Base-by-base conservation (phyloP, 1,140 invertebrate genomes). In the Harlomillsia oculata region DNA sequence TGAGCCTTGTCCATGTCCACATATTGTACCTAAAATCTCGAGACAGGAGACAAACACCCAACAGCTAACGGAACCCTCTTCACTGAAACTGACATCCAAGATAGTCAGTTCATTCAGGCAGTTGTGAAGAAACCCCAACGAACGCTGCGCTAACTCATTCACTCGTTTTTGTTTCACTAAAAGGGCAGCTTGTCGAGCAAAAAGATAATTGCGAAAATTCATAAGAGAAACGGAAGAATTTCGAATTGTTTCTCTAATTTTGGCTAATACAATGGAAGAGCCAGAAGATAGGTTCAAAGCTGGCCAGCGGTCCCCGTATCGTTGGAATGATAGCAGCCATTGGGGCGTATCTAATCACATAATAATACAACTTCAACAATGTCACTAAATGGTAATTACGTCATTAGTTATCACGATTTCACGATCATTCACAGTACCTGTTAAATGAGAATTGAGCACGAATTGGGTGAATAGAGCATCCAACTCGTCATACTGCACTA, bases 381-480 rank as follows among this genome's bases (percentile, higher is more conserved):
- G 29, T 28, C 50, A 54, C 43, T 30, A 28, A 25, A 16, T 40
- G 18, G 20, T 40, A 2, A n/a, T n/a, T n/a, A n/a, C n/a, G n/a
- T n/a, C n/a, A n/a, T n/a, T n/a, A n/a, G n/a, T n/a, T n/a, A n/a
- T n/a, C n/a, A n/a, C n/a, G n/a, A n/a, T n/a, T n/a, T n/a, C n/a
- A n/a, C n/a, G n/a, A 28, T 40, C 3, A n/a, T 13, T 30, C n/a
- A 52, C 64, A 66, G 69, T 72, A 84, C 82, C 81, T 68, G 86
- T 86, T 60, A 87, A 78, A 69, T 86, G 84, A 40, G 88, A 89
- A 75, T 95, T 95, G 53, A 93, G 80, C 34, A 97, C 82, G 76
- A 95, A 96, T 75, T 97, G 92, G 11, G 92, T 92, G 72, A 97
- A 97, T 45, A 97, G 78, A 50, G 93, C 93, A 77, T 97, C 93